A percentile compares a stretch with the other conserved stretches of the same genome.
These are phyloP conservation scores for Aplodontia rufa DNA, from an alignment of 2,113 vertebrate genomes.

Conservation along the genomic window DNA sequence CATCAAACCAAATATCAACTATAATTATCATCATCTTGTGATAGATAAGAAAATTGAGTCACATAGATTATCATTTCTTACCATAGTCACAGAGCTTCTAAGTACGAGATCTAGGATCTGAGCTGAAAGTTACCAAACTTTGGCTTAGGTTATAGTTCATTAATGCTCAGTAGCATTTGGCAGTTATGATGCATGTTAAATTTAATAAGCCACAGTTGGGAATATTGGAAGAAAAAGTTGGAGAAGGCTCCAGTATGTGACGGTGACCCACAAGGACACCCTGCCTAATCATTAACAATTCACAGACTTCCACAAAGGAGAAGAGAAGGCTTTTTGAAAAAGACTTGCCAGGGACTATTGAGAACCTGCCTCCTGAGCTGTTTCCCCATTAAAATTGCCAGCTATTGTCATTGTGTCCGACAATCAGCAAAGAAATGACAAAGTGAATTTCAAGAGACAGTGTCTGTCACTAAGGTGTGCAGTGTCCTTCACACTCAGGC, in stretches of 20 bases:
- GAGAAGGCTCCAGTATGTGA: neutral
- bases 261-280: neutral
- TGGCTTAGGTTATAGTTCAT: neutral
- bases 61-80: neutral
- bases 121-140: neutral
- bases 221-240: neutral
- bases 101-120: neutral
- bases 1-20: neutral
- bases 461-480: slow-evolving; percentile 58
- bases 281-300: neutral
- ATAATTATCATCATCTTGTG: neutral
- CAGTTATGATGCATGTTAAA: neutral
- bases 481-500: slow-evolving; percentile 59
- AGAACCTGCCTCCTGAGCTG: neutral
- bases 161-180: too few relatives aligned
- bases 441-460: slow-evolving; percentile 60
- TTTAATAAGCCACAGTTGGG: neutral
- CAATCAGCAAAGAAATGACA: slow-evolving; percentile 43
- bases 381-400: slow-evolving; percentile 35
- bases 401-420: slow-evolving; percentile 39
- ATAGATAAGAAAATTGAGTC: neutral
- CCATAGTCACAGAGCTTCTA: neutral
- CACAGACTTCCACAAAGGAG: neutral
- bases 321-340: neutral
- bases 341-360: neutral